These are phyloP conservation scores for Tetragnatha versicolor DNA, from an alignment of 1,140 invertebrate genomes.

Conservation along the genomic window DNA sequence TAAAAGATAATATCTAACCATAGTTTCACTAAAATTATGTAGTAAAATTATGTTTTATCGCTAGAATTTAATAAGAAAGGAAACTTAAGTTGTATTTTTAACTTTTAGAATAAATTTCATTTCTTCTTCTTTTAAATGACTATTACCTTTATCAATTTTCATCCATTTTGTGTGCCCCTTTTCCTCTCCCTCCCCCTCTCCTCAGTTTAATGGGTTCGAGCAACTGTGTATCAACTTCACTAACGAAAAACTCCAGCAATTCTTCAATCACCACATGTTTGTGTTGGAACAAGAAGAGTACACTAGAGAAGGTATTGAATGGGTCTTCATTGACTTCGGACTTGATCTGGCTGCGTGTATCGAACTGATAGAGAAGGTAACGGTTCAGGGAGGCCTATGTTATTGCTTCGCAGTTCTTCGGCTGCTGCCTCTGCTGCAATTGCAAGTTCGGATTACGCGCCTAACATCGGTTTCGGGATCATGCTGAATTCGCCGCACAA, in stretches of 20 bases:
- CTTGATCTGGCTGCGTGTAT: slow-evolving; percentile 82
- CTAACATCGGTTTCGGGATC: not conserved
- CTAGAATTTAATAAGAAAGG: no score
- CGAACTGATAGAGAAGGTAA: slow-evolving; percentile 99
- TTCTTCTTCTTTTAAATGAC: not conserved
- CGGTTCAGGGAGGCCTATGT: not conserved
- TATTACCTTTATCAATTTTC: slow-evolving; percentile 3
- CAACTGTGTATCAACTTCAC: slow-evolving; percentile 80
- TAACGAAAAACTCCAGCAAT: slow-evolving; percentile 75
- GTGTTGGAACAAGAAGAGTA: slow-evolving; percentile 70
- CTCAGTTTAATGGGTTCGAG: slow-evolving; percentile 72
- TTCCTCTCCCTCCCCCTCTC: slow-evolving; percentile 60
- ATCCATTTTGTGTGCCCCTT: slow-evolving; percentile 11
- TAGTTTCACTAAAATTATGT: no score
- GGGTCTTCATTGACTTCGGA: slow-evolving; percentile 71
- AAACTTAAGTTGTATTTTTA: no score
- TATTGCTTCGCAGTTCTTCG: not conserved
- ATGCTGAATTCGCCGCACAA: not conserved
- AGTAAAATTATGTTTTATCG: no score
- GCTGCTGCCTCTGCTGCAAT: slow-evolving; percentile 3
- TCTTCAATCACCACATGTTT: slow-evolving; percentile 73
- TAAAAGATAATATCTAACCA: no score
- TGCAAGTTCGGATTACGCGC: not conserved
- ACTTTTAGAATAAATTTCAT: no score
- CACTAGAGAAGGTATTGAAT: slow-evolving; percentile 69